Conservation (phyloP, 2,797 vertebrate genomes). For the Neosalanx taihuensis region DNA sequence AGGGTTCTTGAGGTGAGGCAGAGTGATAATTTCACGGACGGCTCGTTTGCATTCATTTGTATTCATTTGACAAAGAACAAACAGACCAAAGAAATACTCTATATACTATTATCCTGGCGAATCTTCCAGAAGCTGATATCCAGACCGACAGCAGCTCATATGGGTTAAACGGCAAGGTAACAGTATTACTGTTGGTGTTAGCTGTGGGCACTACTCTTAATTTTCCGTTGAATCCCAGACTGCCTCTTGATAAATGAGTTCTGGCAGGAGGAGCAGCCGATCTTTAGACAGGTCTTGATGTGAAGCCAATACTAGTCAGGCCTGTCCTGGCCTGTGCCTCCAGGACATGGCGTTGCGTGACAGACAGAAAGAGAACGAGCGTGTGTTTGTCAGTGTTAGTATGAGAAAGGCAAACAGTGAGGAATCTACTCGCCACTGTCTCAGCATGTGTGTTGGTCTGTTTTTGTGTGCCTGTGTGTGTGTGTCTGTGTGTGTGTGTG, state of each 20-base stretch:
- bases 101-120: neutral
- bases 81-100: neutral
- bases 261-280: constrained; percentile 55
- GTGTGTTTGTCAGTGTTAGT: constrained; percentile 24
- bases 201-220: constrained; percentile 35
- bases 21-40: constrained; percentile 16
- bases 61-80: neutral
- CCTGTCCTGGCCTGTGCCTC: constrained; percentile 64
- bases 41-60: constrained; percentile 19
- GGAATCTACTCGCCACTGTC: constrained; percentile 22
- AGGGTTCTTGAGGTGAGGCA: constrained; percentile 40
- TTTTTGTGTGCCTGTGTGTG: neutral
- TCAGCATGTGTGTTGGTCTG: neutral
- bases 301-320: constrained; percentile 62
- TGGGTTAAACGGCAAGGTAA: constrained; percentile 17
- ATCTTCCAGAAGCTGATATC: neutral
- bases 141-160: neutral
- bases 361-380: neutral
- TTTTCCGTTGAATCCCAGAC: constrained; percentile 40
- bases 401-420: constrained; percentile 43
- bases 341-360: constrained; percentile 52
- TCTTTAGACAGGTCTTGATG: constrained; percentile 66
- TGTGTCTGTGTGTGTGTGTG: neutral
- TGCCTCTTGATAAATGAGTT: constrained; percentile 57
- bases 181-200: constrained; percentile 36